These are phyloP conservation scores for Ischnus inquisitorius DNA, from an alignment of 2,888 invertebrate species.

Conservation along the genomic window DNA sequence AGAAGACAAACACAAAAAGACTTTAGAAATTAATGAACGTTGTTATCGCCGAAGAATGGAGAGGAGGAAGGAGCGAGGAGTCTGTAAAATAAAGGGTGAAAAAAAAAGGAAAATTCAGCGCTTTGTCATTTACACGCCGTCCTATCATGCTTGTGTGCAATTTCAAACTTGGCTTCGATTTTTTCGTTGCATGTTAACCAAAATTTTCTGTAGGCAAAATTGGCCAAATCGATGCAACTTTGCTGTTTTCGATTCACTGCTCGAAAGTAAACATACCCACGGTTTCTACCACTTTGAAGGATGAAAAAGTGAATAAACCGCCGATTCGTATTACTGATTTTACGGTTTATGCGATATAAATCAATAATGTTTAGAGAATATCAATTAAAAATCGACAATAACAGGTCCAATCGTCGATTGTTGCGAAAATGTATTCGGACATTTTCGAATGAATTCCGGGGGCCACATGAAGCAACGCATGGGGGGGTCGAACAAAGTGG, in stretches of 20 bases:
- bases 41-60: constrained; percentile 67
- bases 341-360: neutral
- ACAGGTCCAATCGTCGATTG: too few relatives aligned
- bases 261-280: neutral
- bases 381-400: neutral
- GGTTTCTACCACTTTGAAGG: constrained; percentile 8
- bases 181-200: neutral
- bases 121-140: neutral
- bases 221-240: neutral
- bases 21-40: constrained; percentile 62
- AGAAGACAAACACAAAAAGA: constrained; percentile 53
- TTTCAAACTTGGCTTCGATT: neutral
- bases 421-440: neutral
- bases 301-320: neutral
- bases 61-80: constrained; percentile 53
- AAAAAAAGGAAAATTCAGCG: constrained; percentile 37
- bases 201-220: neutral
- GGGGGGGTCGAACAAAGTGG: neutral
- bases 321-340: neutral
- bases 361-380: neutral
- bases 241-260: constrained; percentile 17
- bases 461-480: neutral
- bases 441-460: neutral
- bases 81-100: constrained; percentile 67
- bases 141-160: neutral